Evolutionary conservation across 2,797 vertebrate genomes (phyloP).

Genomic region (Sebastes hubbsi): DNA sequence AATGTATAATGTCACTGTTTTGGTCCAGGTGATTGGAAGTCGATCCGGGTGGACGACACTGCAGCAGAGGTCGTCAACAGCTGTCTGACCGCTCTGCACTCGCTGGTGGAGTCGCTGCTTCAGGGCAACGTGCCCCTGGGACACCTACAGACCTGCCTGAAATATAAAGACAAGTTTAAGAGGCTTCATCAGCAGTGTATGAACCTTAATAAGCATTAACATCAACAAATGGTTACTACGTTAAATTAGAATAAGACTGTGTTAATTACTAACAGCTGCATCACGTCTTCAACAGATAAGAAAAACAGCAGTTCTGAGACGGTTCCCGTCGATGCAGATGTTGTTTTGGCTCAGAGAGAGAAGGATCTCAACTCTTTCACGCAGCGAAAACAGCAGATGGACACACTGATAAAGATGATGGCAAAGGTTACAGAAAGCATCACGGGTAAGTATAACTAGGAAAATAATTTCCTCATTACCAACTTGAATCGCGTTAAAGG

Average conservation of each 20-base stretch:
- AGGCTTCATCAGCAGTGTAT: constrained; percentile 73
- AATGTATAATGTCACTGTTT: neutral
- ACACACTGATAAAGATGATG: constrained; percentile 79
- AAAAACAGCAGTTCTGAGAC: constrained; percentile 12
- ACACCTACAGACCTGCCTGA: constrained; percentile 70
- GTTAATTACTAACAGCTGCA: neutral
- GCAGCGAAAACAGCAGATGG: constrained; percentile 60
- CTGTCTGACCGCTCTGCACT: constrained; percentile 27
- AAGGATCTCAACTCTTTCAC: constrained; percentile 50
- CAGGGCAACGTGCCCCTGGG: constrained; percentile 62
- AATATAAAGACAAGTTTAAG: constrained; percentile 62
- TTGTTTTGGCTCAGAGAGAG: constrained; percentile 70
- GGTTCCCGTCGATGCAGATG: constrained; percentile 33
- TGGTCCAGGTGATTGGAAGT: constrained; percentile 61
- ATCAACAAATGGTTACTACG: neutral
- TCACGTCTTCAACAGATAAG: constrained; percentile 65
- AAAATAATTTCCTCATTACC: accelerated
- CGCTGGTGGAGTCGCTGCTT: constrained; percentile 66
- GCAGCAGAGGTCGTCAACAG: constrained; percentile 52
- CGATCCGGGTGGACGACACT: constrained; percentile 52
- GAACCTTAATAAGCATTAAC: neutral
- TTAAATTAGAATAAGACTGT: neutral
- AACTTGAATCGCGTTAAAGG: accelerated
- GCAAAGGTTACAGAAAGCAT: constrained; percentile 74
- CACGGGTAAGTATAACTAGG: constrained; percentile 49